Percentiles rank a stretch among this genome's conserved stretches.
These are phyloP conservation scores for Amphiura filiformis DNA, from an alignment of 35 echinoderm and acorn worm species.

Conservation along the genomic window DNA sequence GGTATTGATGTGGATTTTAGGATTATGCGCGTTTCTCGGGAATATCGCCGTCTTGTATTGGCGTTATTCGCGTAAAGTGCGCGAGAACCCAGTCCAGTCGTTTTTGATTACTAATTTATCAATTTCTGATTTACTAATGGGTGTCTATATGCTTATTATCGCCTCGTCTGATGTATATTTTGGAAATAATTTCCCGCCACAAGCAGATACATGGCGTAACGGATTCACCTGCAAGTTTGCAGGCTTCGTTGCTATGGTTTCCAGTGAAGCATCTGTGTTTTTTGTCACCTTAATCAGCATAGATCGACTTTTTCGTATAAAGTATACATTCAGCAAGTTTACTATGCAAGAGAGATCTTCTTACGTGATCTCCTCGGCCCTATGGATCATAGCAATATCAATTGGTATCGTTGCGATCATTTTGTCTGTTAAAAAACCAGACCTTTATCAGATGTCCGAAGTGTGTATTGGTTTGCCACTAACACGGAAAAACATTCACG, in stretches of 20 bases:
- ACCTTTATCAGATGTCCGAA: slow-evolving; percentile 21
- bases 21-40: background rate
- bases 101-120: slow-evolving; percentile 44
- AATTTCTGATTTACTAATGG: slow-evolving; percentile 49
- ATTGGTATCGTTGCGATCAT: background rate
- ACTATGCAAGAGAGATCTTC: background rate
- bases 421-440: background rate
- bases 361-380: background rate
- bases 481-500: background rate
- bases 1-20: slow-evolving; percentile 1
- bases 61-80: background rate
- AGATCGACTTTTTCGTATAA: slow-evolving; percentile 7
- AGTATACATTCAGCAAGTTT: slow-evolving; percentile 11
- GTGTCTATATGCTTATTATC: slow-evolving; percentile 54
- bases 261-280: slow-evolving; percentile 49
- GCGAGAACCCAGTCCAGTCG: background rate
- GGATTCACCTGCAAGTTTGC: slow-evolving; percentile 7
- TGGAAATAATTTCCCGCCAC: slow-evolving; percentile 4
- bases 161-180: slow-evolving; percentile 24
- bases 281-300: slow-evolving; percentile 29
- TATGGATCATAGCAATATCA: slow-evolving; percentile 1
- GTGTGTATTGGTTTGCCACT: slow-evolving; percentile 26
- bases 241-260: slow-evolving; percentile 28
- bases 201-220: slow-evolving; percentile 9
- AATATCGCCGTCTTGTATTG: background rate